Conservation (phyloP, 2,113 vertebrate species). For the Girardinichthys multiradiatus region DNA sequence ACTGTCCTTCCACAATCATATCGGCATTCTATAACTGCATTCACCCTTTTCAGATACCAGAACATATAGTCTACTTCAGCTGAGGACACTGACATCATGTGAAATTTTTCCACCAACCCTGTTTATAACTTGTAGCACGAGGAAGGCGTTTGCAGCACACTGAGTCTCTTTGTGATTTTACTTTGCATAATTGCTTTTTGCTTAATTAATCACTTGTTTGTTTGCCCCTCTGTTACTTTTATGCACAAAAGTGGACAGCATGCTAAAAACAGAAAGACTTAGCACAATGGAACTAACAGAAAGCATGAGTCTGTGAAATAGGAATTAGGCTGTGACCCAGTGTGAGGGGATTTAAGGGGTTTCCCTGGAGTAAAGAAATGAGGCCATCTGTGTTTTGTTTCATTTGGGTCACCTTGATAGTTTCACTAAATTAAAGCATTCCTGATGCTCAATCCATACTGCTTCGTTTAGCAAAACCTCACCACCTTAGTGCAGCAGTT, state of each 20-base stretch:
- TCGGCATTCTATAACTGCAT: neutral
- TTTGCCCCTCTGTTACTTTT: too few species aligned
- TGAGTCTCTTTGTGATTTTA: too few species aligned
- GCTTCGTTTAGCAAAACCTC: conserved; percentile 26
- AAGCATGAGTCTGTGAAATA: neutral
- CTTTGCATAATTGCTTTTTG: neutral
- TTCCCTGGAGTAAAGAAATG: conserved; percentile 7
- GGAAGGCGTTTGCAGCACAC: too few species aligned
- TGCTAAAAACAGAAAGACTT: neutral
- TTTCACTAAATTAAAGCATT: conserved; percentile 36
- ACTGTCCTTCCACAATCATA: neutral
- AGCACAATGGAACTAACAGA: neutral
- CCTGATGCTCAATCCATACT: conserved; percentile 40
- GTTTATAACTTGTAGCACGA: neutral
- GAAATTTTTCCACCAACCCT: neutral
- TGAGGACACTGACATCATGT: too few species aligned
- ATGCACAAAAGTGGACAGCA: neutral
- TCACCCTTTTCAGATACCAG: too few species aligned
- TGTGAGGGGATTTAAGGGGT: neutral
- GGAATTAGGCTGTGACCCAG: neutral
- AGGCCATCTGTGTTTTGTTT: conserved; percentile 9
- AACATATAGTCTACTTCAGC: too few species aligned
- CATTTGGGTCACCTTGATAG: conserved; percentile 55
- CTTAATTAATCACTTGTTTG: neutral
- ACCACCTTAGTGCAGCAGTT: conserved; percentile 42